phyloP scores from a whole-genome alignment of 2,888 invertebrate genomes.

The Periphyllus acericola region DNA sequence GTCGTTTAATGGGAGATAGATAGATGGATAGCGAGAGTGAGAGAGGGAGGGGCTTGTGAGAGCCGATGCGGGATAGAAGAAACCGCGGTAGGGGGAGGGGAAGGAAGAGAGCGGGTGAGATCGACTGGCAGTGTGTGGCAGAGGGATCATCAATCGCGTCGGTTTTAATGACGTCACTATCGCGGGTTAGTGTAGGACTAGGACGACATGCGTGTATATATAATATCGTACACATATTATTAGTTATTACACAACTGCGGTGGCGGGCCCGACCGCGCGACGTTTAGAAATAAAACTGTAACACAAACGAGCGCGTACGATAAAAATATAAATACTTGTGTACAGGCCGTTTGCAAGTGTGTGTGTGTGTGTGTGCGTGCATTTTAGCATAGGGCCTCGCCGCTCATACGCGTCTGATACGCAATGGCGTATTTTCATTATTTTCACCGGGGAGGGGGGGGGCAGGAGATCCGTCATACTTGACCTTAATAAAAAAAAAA shows the following conservation, averaged over 20 bases:
- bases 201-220: not conserved
- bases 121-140: not conserved
- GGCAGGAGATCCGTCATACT: not conserved
- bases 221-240: not conserved
- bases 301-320: slow-evolving; percentile 4
- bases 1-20: too few relatives aligned
- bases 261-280: slow-evolving; percentile 1
- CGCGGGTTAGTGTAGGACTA: slow-evolving; percentile 2
- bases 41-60: too few relatives aligned
- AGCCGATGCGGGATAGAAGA: not conserved
- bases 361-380: not conserved
- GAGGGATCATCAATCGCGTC: slow-evolving; percentile 9
- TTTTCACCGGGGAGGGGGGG: not conserved
- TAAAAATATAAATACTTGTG: slow-evolving; percentile 31
- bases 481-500: not conserved
- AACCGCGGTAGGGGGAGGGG: not conserved
- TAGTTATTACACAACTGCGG: not conserved
- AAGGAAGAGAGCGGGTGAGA: not conserved
- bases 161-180: slow-evolving; percentile 28
- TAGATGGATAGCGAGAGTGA: too few relatives aligned
- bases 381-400: not conserved
- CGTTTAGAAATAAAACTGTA: slow-evolving; percentile 57
- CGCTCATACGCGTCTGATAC: not conserved
- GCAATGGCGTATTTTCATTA: not conserved
- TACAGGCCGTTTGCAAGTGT: not conserved